Base-by-base conservation (phyloP, 2,888 invertebrate genomes). In the Formica aserva region DNA sequence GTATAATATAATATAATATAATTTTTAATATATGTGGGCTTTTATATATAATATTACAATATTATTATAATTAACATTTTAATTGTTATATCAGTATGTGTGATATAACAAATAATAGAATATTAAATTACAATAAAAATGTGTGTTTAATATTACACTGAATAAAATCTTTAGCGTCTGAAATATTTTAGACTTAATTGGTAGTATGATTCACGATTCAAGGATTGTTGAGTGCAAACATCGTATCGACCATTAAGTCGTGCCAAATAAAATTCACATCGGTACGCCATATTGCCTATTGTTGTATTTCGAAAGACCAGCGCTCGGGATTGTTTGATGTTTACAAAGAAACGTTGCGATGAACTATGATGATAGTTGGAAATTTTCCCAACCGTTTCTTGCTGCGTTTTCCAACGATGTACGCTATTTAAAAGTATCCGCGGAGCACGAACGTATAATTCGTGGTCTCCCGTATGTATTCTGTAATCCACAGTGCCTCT, bases 341-440 rank as follows among this genome's bases (percentile, higher is more conserved):
- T 87, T 89, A 63, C 89, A 85, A 38, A 81, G 78, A 85, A 76
- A 74, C 82, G 82, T 72, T 66, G 83, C 67, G 66, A 57, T 76
- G 71, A 52, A 52, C 57, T 78, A 52, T 38, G 48, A 60, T 29
- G 74, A 86, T 83, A 86, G 85, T 60, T 80, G 69, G 78, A 82
- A 88, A 88, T 88, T 83, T 89, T 89, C 90, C 81, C 88, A 87
- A 86, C 82, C 65, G 48, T 62, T 48, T 69, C 82, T 75, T 75
- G 67, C 71, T 35, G 29, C 74, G 72, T 85, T 86, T 87, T 86
- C 81, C 88, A 83, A 29, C 66, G 77, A 60, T 52, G 62, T 52
- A 41, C 45, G 60, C 63, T 63, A 71, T 32, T 71, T 78, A 71
- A 60, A 45, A 41, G 32, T 48, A 62, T 62, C 9, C 35, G 18